These are phyloP conservation scores for Turritopsis dohrnii DNA, from an alignment of 30 jellyfish, hydroid and myxozoan species.

Conservation along the genomic window DNA sequence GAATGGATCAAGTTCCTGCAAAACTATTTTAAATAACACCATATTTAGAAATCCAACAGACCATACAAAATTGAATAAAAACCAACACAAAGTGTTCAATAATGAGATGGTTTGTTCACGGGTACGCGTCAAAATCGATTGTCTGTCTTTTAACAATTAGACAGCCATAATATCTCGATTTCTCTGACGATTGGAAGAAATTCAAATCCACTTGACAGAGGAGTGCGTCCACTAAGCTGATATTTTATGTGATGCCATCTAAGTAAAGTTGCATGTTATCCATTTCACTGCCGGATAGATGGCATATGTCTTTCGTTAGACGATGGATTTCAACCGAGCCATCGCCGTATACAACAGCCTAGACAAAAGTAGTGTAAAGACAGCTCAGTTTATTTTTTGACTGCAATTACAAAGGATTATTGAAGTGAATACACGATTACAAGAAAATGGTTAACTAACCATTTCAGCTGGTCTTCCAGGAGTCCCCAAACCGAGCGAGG, in stretches of 20 bases:
- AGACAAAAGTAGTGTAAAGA: neutral
- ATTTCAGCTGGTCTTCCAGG: constrained; percentile 38
- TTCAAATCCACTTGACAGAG: too few relatives aligned
- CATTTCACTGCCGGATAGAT: constrained; percentile 18
- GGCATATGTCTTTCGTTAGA: constrained; percentile 24
- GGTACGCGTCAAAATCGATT: too few relatives aligned
- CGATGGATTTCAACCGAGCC: constrained; percentile 54
- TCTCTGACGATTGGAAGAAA: too few relatives aligned
- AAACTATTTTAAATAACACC: too few relatives aligned
- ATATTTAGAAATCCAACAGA: too few relatives aligned
- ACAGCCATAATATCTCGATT: too few relatives aligned
- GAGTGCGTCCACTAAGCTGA: too few relatives aligned
- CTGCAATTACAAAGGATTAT: neutral
- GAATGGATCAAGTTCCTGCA: too few relatives aligned
- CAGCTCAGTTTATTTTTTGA: neutral
- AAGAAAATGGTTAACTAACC: constrained; percentile 21
- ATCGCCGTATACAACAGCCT: constrained; percentile 57
- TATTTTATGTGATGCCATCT: constrained; percentile 9
- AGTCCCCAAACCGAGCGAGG: constrained; percentile 31
- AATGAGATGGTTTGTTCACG: too few relatives aligned
- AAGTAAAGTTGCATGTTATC: constrained; percentile 24
- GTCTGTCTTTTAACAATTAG: too few relatives aligned
- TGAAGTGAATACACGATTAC: neutral
- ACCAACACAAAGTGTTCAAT: too few relatives aligned
- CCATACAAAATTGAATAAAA: too few relatives aligned